Percentiles rank a stretch among this genome's conserved stretches.
Evolutionary conservation across 2,797 vertebrate species (phyloP).

Genomic region (Typhlichthys subterraneus): DNA sequence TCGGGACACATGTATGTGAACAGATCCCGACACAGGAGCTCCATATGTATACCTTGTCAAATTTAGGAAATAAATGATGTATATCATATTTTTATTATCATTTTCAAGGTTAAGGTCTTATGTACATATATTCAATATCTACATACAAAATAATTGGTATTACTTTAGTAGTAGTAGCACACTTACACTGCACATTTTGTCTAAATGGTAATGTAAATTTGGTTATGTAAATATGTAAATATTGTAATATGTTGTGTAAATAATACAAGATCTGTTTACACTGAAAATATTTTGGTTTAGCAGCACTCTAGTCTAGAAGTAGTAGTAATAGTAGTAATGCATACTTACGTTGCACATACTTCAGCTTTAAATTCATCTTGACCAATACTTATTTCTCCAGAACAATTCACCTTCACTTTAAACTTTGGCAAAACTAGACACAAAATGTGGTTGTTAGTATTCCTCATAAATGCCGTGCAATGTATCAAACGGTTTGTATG

Average conservation of each 20-base stretch:
- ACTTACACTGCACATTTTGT: no score
- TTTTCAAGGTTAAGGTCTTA: not conserved
- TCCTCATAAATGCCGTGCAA: not conserved
- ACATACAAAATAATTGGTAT: no score
- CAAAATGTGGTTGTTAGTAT: not conserved
- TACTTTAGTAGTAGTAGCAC: no score
- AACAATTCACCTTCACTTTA: constrained; percentile 31
- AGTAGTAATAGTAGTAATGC: not conserved
- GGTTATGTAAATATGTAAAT: no score
- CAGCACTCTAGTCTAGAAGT: not conserved
- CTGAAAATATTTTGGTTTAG: not conserved
- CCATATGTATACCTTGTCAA: constrained; percentile 62
- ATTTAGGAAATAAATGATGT: not conserved
- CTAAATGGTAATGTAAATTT: no score
- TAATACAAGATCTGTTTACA: not conserved
- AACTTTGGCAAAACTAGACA: constrained; percentile 68
- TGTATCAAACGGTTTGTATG: not conserved
- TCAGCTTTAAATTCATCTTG: constrained; percentile 36
- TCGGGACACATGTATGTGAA: constrained; percentile 34
- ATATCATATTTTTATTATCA: not conserved
- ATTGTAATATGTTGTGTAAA: no score
- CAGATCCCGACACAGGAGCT: constrained; percentile 58
- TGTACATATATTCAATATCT: no score
- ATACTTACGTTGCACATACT: constrained; percentile 63
- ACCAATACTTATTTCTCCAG: constrained; percentile 24